Percentiles rank a stretch among this genome's conserved stretches.
These are phyloP conservation scores for Pocillopora damicornis DNA, from an alignment of 64 coral and sea anemone genomes.

Conservation along the genomic window DNA sequence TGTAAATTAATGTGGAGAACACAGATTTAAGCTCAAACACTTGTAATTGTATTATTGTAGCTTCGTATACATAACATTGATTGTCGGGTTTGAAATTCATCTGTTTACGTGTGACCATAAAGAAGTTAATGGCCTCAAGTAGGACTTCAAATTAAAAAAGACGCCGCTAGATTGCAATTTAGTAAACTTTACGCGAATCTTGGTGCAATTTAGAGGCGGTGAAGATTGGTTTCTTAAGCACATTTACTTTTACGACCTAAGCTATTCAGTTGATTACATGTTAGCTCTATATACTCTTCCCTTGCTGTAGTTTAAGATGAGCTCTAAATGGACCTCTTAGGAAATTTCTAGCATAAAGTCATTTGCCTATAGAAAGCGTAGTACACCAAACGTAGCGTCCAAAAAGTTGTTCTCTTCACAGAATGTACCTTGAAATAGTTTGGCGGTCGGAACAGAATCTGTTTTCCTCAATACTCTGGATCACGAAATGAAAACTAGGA, in stretches of 20 bases:
- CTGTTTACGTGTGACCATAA: not conserved
- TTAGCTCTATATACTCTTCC: too few species aligned
- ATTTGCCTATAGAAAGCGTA: too few species aligned
- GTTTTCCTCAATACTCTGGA: too few species aligned
- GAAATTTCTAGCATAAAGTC: too few species aligned
- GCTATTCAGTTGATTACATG: too few species aligned
- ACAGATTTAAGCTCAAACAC: not conserved
- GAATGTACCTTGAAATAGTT: too few species aligned
- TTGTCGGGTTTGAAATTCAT: not conserved
- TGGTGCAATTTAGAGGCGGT: not conserved
- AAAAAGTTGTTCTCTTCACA: too few species aligned
- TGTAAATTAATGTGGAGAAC: not conserved
- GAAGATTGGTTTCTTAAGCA: not conserved
- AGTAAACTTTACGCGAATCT: not conserved
- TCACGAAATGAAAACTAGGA: too few species aligned
- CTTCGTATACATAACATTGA: not conserved
- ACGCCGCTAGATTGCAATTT: not conserved
- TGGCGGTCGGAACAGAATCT: too few species aligned
- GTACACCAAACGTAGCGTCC: too few species aligned
- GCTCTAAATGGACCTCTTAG: too few species aligned
- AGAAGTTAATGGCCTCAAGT: not conserved
- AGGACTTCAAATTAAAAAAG: not conserved
- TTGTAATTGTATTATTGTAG: slow-evolving; percentile 5
- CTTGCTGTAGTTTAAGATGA: too few species aligned
- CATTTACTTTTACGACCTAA: not conserved